Conservation (phyloP, 2,797 vertebrate genomes). For the Pangasius krempfi region DNA sequence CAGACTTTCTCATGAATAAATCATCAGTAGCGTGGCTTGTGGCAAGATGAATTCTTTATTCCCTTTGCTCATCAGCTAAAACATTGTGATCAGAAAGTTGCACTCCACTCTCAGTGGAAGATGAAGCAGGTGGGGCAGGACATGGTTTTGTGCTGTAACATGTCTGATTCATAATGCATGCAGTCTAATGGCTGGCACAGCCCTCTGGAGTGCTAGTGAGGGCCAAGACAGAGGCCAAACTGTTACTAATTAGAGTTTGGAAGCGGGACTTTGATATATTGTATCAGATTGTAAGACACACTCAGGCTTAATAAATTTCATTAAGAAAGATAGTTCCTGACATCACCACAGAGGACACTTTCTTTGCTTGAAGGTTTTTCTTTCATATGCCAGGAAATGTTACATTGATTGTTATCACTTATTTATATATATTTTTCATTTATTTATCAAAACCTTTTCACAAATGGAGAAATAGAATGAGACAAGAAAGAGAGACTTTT, state of each 20-base stretch:
- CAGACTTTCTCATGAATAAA: constrained; percentile 55
- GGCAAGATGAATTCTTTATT: constrained; percentile 53
- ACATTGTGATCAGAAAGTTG: constrained; percentile 43
- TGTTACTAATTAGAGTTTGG: constrained; percentile 56
- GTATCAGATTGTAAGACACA: constrained; percentile 42
- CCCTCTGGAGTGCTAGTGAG: constrained; percentile 50
- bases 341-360: neutral
- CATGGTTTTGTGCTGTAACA: constrained; percentile 48
- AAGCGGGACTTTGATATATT: constrained; percentile 48
- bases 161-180: constrained; percentile 62
- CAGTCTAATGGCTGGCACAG: constrained; percentile 53
- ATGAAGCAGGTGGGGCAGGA: constrained; percentile 37
- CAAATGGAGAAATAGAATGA: neutral
- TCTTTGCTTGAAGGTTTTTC: neutral
- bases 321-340: constrained; percentile 36
- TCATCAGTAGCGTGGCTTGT: constrained; percentile 35
- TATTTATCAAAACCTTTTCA: neutral
- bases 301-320: constrained; percentile 43
- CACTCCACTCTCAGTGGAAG: constrained; percentile 31
- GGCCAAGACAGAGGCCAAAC: constrained; percentile 51
- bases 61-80: constrained; percentile 44
- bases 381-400: neutral
- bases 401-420: neutral
- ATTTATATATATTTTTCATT: too few species aligned
- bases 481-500: neutral